A percentile compares a stretch with the other conserved stretches of the same genome.
Evolutionary conservation across 2,113 vertebrate genomes (phyloP).

Genomic region (Mixornis gularis): DNA sequence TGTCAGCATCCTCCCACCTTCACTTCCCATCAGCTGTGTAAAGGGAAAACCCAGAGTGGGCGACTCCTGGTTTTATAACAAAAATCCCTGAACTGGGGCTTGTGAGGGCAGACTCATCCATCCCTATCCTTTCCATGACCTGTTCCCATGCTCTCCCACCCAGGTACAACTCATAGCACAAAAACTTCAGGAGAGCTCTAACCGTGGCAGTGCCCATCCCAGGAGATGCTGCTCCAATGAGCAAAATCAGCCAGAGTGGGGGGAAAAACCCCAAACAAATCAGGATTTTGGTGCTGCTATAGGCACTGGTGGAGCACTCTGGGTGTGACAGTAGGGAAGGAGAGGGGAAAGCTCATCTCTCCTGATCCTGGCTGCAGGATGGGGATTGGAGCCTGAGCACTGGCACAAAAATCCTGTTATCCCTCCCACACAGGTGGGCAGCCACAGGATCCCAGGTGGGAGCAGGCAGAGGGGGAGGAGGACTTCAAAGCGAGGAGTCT

Average conservation of each 20-base stretch:
- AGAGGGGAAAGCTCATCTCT: not conserved
- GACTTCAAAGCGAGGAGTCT: not conserved
- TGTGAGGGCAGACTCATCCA: not conserved
- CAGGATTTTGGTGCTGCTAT: not conserved
- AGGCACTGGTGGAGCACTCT: not conserved
- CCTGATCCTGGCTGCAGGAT: not conserved
- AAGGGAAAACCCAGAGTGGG: not conserved
- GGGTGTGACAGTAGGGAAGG: not conserved
- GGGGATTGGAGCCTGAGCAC: not conserved
- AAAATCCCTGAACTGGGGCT: not conserved
- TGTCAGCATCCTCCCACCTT: not conserved
- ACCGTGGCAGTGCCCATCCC: not conserved
- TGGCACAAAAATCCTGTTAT: not conserved
- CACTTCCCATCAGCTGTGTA: not conserved
- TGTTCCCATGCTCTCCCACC: fast-evolving
- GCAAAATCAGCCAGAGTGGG: not conserved
- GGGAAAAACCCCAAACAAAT: fast-evolving
- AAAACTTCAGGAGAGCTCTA: fast-evolving
- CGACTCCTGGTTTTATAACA: not conserved
- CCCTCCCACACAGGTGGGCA: fast-evolving
- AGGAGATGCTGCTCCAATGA: not conserved
- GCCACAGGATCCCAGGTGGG: not conserved
- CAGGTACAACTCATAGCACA: not conserved
- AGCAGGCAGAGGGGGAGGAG: not conserved
- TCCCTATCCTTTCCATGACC: not conserved